phyloP scores from a whole-genome alignment of 2,888 invertebrate species.

The Xestobium rufovillosum region DNA sequence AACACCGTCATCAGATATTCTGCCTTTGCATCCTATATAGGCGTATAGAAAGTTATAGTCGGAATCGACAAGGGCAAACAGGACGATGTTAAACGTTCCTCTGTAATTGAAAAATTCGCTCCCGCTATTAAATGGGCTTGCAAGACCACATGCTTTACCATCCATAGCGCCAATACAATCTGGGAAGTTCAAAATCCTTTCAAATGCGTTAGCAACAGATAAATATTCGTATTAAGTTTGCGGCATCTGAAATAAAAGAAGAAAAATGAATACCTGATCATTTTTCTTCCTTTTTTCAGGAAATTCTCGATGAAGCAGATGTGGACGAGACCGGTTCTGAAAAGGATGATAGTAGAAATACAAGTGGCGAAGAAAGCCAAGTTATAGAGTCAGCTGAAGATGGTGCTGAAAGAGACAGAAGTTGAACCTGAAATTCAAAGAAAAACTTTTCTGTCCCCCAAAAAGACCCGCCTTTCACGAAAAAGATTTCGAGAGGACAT shows the following conservation, averaged over 20 bases:
- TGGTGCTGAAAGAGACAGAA: too few relatives aligned
- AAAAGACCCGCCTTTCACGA: too few relatives aligned
- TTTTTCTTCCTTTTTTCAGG: too few relatives aligned
- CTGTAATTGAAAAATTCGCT: constrained; percentile 32
- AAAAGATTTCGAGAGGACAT: too few relatives aligned
- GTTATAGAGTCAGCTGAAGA: too few relatives aligned
- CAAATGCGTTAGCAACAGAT: constrained; percentile 14
- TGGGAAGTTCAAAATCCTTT: constrained; percentile 15
- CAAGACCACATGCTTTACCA: constrained; percentile 31
- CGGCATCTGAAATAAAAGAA: constrained; percentile 14
- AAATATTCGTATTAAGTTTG: constrained; percentile 10
- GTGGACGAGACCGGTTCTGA: constrained; percentile 12
- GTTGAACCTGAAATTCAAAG: too few relatives aligned
- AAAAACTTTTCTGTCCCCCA: too few relatives aligned
- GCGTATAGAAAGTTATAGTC: constrained; percentile 25
- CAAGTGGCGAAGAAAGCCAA: too few relatives aligned
- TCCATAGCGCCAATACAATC: constrained; percentile 23
- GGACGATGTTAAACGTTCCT: constrained; percentile 26
- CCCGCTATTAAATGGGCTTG: constrained; percentile 26
- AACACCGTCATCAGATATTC: too few relatives aligned
- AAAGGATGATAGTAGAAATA: constrained; percentile 12
- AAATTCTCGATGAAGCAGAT: too few relatives aligned
- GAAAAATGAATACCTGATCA: too few relatives aligned
- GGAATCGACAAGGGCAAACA: constrained; percentile 30
- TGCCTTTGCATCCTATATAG: constrained; percentile 21